These are phyloP conservation scores for Pantherophis alleghaniensis DNA, from an alignment of 2,797 vertebrate genomes.

Conservation along the genomic window DNA sequence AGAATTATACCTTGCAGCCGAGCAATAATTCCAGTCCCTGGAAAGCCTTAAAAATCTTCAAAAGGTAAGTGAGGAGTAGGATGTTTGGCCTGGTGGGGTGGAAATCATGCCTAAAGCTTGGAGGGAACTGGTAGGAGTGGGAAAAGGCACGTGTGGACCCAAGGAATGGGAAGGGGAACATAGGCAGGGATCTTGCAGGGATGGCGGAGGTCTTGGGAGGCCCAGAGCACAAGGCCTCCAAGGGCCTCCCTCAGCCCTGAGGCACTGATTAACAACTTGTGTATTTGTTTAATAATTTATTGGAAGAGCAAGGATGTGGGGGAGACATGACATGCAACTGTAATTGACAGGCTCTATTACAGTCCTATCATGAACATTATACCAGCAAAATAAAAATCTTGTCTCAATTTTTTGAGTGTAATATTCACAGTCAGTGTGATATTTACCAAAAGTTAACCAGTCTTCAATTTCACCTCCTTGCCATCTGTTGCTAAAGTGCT, in stretches of 20 bases:
- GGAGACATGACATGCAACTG: background rate
- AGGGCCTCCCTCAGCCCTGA: background rate
- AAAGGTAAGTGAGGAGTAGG: background rate
- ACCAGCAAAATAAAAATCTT: background rate
- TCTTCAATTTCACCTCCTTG: background rate
- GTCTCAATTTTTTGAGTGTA: background rate
- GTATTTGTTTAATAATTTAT: background rate
- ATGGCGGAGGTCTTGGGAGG: background rate
- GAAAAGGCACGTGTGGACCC: background rate
- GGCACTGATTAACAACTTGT: background rate
- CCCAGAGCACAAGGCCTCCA: background rate
- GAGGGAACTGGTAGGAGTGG: background rate
- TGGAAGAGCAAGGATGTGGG: background rate
- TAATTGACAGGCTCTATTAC: background rate
- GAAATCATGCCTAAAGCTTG: background rate
- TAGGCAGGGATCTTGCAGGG: background rate
- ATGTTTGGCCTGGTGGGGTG: background rate
- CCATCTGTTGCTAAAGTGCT: background rate
- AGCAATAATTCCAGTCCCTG: background rate
- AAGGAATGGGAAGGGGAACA: background rate
- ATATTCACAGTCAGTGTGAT: background rate
- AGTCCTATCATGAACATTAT: background rate
- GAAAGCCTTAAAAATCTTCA: background rate
- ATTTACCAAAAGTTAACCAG: background rate
- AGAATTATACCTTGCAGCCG: background rate